These are phyloP conservation scores for Apotomis betuletana DNA, from an alignment of 2,888 invertebrate genomes.

Conservation along the genomic window DNA sequence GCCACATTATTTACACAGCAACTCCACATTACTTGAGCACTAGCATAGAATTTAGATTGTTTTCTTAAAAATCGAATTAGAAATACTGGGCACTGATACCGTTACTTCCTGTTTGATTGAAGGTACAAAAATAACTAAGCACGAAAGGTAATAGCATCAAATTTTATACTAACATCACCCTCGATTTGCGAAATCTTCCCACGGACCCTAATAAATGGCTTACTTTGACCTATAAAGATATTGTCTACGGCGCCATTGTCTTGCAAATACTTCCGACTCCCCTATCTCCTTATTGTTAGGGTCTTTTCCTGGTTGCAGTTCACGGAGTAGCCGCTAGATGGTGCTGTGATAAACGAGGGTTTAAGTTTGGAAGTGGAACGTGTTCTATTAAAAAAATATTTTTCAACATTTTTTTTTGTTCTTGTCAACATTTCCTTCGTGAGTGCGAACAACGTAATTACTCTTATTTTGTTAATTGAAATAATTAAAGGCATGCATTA, in stretches of 20 bases:
- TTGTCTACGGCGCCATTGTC: conserved; percentile 73
- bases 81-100: conserved; percentile 43
- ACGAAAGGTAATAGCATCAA: conserved; percentile 56
- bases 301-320: conserved; percentile 54
- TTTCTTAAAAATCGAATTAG: conserved; percentile 2
- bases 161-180: conserved; percentile 75
- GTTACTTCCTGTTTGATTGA: conserved; percentile 74
- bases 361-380: not conserved
- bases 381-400: not conserved
- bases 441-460: no score
- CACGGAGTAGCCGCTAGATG: conserved; percentile 60
- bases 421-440: no score
- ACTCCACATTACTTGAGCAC: not conserved
- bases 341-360: conserved; percentile 49
- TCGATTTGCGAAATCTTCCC: conserved; percentile 61
- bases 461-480: no score
- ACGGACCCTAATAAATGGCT: conserved; percentile 55
- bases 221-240: conserved; percentile 67
- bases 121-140: conserved; percentile 70
- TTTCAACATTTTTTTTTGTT: not conserved
- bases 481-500: no score
- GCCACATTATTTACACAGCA: conserved; percentile 8
- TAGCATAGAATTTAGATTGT: not conserved
- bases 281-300: conserved; percentile 54
- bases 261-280: conserved; percentile 69